phyloP scores from a whole-genome alignment of 1,140 invertebrate species.

The Caenorhabditis remanei region DNA sequence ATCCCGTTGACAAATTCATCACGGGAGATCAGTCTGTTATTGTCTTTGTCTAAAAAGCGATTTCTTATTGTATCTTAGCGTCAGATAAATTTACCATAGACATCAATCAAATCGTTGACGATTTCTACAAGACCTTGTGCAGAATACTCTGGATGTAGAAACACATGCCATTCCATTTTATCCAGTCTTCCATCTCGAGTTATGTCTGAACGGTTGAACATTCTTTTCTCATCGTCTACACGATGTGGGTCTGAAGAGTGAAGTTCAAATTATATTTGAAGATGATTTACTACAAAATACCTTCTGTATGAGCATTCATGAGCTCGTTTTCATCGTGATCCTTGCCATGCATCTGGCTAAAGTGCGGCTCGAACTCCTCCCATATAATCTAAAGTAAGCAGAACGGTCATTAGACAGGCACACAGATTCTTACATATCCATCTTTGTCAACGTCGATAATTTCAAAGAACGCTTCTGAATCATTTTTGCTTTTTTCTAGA shows the following conservation, averaged over 20 bases:
- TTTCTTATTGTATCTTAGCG: not conserved
- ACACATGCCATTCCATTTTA: constrained; percentile 8
- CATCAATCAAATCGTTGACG: constrained; percentile 1
- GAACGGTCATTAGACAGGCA: no score
- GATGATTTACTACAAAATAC: not conserved
- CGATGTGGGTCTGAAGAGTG: not conserved
- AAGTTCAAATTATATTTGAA: not conserved
- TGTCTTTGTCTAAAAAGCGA: not conserved
- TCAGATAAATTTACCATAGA: not conserved
- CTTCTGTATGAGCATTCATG: constrained; percentile 1
- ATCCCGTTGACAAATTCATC: constrained; percentile 2
- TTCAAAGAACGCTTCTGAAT: constrained; percentile 10
- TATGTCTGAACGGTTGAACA: constrained; percentile 31
- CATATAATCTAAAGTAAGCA: not conserved
- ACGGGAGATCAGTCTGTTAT: not conserved
- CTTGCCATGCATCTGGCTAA: not conserved
- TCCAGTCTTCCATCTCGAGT: not conserved
- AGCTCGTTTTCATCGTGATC: not conserved
- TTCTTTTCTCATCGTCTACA: not conserved
- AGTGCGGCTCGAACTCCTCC: constrained; percentile 12
- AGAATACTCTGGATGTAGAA: constrained; percentile 31
- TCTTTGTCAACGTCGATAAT: not conserved
- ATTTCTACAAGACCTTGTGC: constrained; percentile 14
- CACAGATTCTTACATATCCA: not conserved
- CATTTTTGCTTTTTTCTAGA: constrained; percentile 16